Evolutionary conservation across 2,113 vertebrate genomes (phyloP), one percentile per base, ranked within the genome.

Genomic region (Cettia cetti): DNA sequence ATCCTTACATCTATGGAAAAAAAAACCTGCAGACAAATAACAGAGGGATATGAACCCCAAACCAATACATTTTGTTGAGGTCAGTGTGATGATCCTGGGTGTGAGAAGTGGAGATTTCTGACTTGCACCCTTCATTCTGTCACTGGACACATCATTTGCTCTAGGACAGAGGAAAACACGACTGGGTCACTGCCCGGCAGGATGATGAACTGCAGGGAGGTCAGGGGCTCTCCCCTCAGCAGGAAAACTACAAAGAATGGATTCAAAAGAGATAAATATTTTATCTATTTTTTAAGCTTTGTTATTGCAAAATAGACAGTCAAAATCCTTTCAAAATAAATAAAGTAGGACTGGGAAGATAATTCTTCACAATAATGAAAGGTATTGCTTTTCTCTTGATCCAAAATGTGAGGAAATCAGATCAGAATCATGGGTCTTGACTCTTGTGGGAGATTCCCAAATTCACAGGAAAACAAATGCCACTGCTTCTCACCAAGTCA

Each of bases 271-370:
- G 30, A 69, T 35, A 52, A 42, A 42, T 15, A 17, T 39, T 50
- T 20, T 64, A 64, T 57, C 78, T 10, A 50, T 40, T 69, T 54
- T 56, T n/a, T n/a, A n/a, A n/a, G 27, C 35, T 86, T 84, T 87
- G n/a, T 14, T 90, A 8, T 78, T 65, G 31, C 75, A 61, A 84
- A 90, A 83, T 12, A 70, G 42, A 50, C 15, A 37, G 39, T 49
- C 11, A 75, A 84, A 75, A 42, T 74, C 18, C 23, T 95, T 94
- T 75, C 50, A 52, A 89, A 93, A 66, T 72, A 92, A 85, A 42
- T 47, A 23, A 90, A 81, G n/a, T 4, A 53, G 33, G 33, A 39
- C 30, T 27, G 22, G 31, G 47, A 70, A 71, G 27, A 82, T 24
- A 45, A 85, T 31, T 75, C 15, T 78, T 90, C 23, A 14, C 21